These are phyloP conservation scores for Euura saliciscinereae DNA, from an alignment of 1,140 invertebrate species.

Conservation along the genomic window DNA sequence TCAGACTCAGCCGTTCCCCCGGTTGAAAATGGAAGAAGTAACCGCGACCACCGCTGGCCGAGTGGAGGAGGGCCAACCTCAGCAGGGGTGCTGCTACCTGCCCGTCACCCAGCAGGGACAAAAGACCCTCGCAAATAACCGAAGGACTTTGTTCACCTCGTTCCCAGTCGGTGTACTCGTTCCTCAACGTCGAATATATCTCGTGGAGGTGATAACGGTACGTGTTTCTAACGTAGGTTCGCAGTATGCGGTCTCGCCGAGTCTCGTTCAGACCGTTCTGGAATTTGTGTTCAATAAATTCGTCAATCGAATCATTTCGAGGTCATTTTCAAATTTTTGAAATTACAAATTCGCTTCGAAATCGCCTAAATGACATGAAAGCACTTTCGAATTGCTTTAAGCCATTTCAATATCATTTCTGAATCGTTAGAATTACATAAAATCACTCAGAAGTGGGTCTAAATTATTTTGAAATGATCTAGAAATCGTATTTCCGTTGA, in stretches of 20 bases:
- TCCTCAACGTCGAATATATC: constrained; percentile 88
- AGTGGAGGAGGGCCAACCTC: constrained; percentile 80
- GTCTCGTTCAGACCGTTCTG: constrained; percentile 87
- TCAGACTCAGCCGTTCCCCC: constrained; percentile 77
- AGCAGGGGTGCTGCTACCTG: constrained; percentile 85
- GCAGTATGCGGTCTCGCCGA: constrained; percentile 80
- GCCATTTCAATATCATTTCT: too few species aligned
- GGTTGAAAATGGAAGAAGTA: constrained; percentile 89
- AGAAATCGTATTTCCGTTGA: too few species aligned
- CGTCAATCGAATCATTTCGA: too few species aligned
- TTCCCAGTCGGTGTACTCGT: constrained; percentile 94
- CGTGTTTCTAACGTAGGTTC: constrained; percentile 87
- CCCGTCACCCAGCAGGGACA: constrained; percentile 80
- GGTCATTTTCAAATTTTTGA: too few species aligned
- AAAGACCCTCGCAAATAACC: constrained; percentile 58
- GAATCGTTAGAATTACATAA: too few species aligned
- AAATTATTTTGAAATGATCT: too few species aligned
- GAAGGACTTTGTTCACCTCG: constrained; percentile 76
- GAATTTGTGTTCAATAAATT: constrained; percentile 40
- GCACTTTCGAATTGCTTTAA: too few species aligned
- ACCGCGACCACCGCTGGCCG: constrained; percentile 75
- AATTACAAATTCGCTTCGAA: too few species aligned
- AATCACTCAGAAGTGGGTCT: too few species aligned
- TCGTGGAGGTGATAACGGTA: constrained; percentile 90
- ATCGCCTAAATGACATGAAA: too few species aligned